phyloP scores from a whole-genome alignment of 2,888 invertebrate species.

The Clitarchus hookeri region DNA sequence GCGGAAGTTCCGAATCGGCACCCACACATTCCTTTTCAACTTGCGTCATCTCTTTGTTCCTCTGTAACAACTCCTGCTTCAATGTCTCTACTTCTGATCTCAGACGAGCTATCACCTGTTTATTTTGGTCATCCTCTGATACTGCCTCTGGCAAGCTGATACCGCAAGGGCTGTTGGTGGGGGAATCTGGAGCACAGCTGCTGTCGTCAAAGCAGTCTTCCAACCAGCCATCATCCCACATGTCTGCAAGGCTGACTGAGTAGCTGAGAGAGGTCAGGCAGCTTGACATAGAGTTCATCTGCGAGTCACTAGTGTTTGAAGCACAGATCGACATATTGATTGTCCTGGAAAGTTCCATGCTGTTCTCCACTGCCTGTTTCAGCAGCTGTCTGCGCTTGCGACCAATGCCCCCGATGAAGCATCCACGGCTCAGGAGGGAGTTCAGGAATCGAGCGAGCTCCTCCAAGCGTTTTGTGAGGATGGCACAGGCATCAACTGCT shows the following conservation, averaged over 20 bases:
- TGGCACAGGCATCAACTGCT: slow-evolving; percentile 54
- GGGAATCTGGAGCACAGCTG: slow-evolving; percentile 21
- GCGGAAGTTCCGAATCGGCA: background rate
- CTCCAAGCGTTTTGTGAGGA: slow-evolving; percentile 65
- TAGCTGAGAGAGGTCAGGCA: slow-evolving; percentile 29
- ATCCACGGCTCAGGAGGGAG: slow-evolving; percentile 58
- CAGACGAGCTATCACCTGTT: slow-evolving; percentile 48
- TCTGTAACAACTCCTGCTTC: slow-evolving; percentile 41
- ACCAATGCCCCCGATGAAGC: slow-evolving; percentile 20
- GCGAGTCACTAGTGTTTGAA: background rate
- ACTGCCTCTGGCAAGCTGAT: slow-evolving; percentile 25
- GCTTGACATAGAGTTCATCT: slow-evolving; percentile 30
- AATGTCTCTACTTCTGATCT: slow-evolving; percentile 53
- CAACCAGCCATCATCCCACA: slow-evolving; percentile 26
- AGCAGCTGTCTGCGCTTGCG: slow-evolving; percentile 31
- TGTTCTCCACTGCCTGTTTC: slow-evolving; percentile 35
- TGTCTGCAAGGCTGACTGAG: slow-evolving; percentile 20
- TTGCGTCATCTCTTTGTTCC: slow-evolving; percentile 28
- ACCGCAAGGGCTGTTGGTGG: background rate
- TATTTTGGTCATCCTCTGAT: background rate
- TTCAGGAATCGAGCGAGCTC: slow-evolving; percentile 69
- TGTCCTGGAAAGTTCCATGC: slow-evolving; percentile 37
- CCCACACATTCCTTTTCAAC: background rate
- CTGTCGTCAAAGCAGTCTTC: background rate
- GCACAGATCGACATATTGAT: slow-evolving; percentile 32